Evolutionary conservation across 2,113 vertebrate species (phyloP).

Genomic region (Carlito syrichta): DNA sequence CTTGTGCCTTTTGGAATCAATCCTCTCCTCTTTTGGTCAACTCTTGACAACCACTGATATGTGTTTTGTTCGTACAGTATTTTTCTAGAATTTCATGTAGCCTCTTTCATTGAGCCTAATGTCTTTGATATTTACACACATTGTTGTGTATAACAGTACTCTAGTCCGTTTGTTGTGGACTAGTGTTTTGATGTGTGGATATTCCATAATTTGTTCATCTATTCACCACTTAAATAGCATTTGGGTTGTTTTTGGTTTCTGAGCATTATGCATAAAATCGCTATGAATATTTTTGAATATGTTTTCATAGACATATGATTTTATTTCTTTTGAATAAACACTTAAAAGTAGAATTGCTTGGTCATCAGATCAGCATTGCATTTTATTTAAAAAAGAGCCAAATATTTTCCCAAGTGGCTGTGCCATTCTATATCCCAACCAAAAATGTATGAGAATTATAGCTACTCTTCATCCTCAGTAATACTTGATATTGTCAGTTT

Average conservation of each 20-base stretch:
- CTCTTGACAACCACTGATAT: neutral
- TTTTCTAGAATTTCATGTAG: neutral
- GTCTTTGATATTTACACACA: rapidly evolving
- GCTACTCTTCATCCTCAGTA: neutral
- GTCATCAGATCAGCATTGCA: neutral
- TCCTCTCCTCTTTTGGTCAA: neutral
- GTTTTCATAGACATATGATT: neutral
- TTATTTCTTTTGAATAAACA: neutral
- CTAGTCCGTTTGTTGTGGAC: too few species aligned
- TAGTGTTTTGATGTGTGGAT: rapidly evolving
- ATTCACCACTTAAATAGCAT: neutral
- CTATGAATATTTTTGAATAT: neutral
- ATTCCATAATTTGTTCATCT: neutral
- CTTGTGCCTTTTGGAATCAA: neutral
- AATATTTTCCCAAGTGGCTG: neutral
- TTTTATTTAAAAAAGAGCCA: neutral
- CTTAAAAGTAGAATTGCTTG: neutral
- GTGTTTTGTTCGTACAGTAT: too few species aligned
- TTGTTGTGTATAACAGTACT: rapidly evolving
- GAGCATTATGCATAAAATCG: neutral
- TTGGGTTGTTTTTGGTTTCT: neutral
- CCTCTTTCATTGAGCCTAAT: too few species aligned
- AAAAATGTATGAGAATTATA: neutral
- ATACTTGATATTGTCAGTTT: too few species aligned
- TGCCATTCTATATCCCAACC: neutral